Percentiles rank a stretch among this genome's conserved stretches.
Conservation (phyloP, 2,797 vertebrate species). For the Eulemur albifrons region DNA sequence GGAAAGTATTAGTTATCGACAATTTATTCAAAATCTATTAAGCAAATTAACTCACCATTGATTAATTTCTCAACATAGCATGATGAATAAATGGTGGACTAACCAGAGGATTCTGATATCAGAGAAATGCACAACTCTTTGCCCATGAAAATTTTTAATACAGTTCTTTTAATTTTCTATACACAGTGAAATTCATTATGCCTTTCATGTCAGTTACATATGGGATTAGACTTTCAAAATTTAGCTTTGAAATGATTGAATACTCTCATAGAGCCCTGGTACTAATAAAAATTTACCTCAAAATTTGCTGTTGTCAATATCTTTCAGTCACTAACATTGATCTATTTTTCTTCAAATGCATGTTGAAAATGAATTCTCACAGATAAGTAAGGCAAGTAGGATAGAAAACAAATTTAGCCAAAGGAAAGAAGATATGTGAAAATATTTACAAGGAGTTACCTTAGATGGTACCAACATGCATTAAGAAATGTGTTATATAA, state of each 20-base stretch:
- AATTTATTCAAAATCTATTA: slow-evolving; percentile 64
- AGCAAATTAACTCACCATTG: slow-evolving; percentile 57
- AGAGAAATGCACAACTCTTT: neutral
- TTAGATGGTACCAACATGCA: slow-evolving; percentile 30
- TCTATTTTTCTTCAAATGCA: slow-evolving; percentile 27
- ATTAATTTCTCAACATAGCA: slow-evolving; percentile 1
- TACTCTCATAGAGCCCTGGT: neutral
- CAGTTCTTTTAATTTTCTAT: neutral
- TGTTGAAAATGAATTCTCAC: slow-evolving; percentile 51
- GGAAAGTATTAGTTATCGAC: neutral
- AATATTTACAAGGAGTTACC: slow-evolving; percentile 49
- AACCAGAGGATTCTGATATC: neutral
- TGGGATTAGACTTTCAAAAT: neutral
- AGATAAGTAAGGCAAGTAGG: slow-evolving; percentile 30
- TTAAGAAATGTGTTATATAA: slow-evolving; percentile 52
- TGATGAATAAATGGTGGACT: neutral
- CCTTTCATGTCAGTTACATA: neutral
- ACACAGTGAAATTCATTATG: neutral
- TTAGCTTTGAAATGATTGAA: slow-evolving; percentile 30
- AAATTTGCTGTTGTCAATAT: slow-evolving; percentile 11
- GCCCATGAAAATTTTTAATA: neutral
- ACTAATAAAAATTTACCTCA: neutral
- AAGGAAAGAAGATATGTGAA: slow-evolving; percentile 38
- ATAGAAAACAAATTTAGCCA: slow-evolving; percentile 53
- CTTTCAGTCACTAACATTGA: neutral